Evolutionary conservation across 2,888 invertebrate species (phyloP).

Genomic region (Cenopis cana): DNA sequence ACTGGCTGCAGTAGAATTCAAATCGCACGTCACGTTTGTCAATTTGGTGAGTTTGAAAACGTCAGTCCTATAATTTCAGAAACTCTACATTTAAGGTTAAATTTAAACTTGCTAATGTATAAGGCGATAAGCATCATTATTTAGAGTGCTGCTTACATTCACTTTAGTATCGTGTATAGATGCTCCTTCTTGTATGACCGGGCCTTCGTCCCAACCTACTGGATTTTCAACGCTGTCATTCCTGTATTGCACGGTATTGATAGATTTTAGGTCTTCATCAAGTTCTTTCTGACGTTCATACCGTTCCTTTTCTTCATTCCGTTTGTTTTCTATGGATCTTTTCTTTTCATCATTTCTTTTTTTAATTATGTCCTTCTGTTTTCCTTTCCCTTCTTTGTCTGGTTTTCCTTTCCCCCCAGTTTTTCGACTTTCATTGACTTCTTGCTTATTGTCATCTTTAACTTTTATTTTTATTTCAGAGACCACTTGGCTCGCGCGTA

Average conservation of each 20-base stretch:
- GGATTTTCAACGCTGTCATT: not conserved
- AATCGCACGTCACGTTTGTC: too few relatives aligned
- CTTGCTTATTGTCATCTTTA: not conserved
- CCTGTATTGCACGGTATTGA: not conserved
- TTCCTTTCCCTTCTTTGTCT: not conserved
- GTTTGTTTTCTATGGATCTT: not conserved
- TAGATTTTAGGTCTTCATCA: not conserved
- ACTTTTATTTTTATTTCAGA: constrained; percentile 30
- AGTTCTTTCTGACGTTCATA: not conserved
- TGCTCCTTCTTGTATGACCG: not conserved
- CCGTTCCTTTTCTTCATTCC: not conserved
- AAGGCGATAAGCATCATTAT: not conserved
- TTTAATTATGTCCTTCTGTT: not conserved
- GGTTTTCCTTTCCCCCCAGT: not conserved
- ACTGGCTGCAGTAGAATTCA: too few relatives aligned
- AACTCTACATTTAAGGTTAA: too few relatives aligned
- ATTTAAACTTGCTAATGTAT: too few relatives aligned
- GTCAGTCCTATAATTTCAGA: too few relatives aligned
- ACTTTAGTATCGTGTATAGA: not conserved
- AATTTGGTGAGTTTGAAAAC: too few relatives aligned
- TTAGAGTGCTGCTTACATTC: constrained; percentile 6
- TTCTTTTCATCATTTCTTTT: not conserved
- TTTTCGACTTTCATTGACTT: not conserved
- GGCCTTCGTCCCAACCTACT: not conserved
- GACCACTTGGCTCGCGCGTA: not conserved